phyloP scores from a whole-genome alignment of 2,888 invertebrate genomes.

The Yponomeuta cagnagella region DNA sequence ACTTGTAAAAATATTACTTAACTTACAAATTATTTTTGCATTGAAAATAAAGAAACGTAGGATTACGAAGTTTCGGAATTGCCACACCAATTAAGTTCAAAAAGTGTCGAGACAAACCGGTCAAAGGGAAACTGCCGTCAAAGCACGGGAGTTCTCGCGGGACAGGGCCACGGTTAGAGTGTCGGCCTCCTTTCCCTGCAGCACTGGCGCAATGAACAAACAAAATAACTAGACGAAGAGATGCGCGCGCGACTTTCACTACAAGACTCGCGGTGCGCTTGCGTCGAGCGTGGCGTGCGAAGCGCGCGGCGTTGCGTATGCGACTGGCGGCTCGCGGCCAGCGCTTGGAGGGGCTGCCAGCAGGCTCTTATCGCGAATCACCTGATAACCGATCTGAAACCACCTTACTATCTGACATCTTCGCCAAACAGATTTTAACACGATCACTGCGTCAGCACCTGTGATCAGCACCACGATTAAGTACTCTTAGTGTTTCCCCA shows the following conservation, averaged over 20 bases:
- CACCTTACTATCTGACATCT: conserved; percentile 36
- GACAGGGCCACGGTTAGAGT: conserved; percentile 39
- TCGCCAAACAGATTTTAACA: conserved; percentile 18
- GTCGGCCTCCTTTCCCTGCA: conserved; percentile 72
- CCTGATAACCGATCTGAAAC: conserved; percentile 46
- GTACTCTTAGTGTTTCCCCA: neutral
- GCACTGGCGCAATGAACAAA: conserved; percentile 72
- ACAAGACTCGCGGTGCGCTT: conserved; percentile 46
- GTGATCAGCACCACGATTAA: neutral
- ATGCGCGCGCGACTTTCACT: conserved; percentile 71
- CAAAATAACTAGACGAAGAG: conserved; percentile 71
- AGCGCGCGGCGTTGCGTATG: conserved; percentile 55
- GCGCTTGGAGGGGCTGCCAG: conserved; percentile 27
- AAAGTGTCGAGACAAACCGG: conserved; percentile 37
- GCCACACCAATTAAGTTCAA: conserved; percentile 39
- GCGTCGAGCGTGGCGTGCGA: conserved; percentile 47
- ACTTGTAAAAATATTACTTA: neutral
- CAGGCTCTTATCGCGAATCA: conserved; percentile 41
- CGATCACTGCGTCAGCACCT: neutral
- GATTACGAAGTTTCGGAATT: conserved; percentile 27
- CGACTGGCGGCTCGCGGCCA: conserved; percentile 44
- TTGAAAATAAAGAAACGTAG: neutral
- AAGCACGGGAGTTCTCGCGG: conserved; percentile 40
- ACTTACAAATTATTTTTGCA: neutral
- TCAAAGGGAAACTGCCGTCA: neutral